Base-by-base conservation (phyloP, 92 coral and sea anemone genomes). In the Micromussa lordhowensis region DNA sequence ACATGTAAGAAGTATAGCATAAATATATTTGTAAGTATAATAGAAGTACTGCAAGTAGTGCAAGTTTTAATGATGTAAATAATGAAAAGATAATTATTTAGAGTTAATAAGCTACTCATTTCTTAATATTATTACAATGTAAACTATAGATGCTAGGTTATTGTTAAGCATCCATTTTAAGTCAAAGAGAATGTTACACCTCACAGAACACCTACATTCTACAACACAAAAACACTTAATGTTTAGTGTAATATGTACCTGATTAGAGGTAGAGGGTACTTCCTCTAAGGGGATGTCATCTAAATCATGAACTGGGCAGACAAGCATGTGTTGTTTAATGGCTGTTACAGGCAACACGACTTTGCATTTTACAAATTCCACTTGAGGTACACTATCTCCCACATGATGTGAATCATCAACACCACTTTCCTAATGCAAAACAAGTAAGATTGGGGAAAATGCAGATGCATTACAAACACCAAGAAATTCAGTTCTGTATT, bases 281-380 rank as follows among this genome's bases (percentile, higher is more conserved):
- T 76, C 61, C 58, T 49, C 54, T 49, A 74, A 74, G 78, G 78
- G 78, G 78, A 35, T 74, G 78, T 35, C 82, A 78, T 78, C 38
- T 51, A 77, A 48, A 63, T 78, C 82, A 7, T 78, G 22, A 26
- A 24, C 82, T 54, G 82, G 82, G 82, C 82, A 79, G 82, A 32
- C 49, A 54, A 30, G 82, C 82, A 79, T 79, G 82, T 79, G 82
- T 34, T 79, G 82, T 57, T 79, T 79, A 79, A 79, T 79, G 82
- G 70, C 82, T 79, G 82, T 79, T 26, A 79, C 71, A 79, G 82
- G 82, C 70, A 79, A 26, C 82, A 57, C 29, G 82, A 57, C 82
- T 79, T 79, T 79, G 82, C 82, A 79, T n/a, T 79, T 79, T 34
- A 79, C 51, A 55, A 68, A 79, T 79, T 79, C 82, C 69, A 30